These are phyloP conservation scores for Chymomyza fuscimana DNA, from an alignment of 2,888 invertebrate genomes.

Conservation along the genomic window DNA sequence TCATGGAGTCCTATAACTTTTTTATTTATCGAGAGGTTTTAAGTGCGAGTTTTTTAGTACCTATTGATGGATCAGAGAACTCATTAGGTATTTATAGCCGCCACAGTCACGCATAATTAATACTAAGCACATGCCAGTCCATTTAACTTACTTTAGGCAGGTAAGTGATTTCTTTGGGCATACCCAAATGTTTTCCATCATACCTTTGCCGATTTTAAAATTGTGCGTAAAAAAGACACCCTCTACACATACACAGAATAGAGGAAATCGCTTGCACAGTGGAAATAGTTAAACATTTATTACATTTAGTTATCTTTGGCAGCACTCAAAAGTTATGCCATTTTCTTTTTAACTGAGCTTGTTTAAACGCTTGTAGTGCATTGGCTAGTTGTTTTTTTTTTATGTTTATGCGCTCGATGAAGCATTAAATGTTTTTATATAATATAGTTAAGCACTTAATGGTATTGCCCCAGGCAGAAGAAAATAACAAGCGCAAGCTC, in stretches of 20 bases:
- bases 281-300: background rate
- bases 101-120: no score
- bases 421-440: conserved; percentile 62
- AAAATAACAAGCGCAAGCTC: background rate
- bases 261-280: background rate
- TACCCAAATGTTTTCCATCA: background rate
- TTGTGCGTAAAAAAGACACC: background rate
- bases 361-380: conserved; percentile 9
- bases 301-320: background rate
- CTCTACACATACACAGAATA: background rate
- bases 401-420: conserved; percentile 34
- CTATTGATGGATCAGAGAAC: no score
- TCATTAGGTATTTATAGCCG: no score
- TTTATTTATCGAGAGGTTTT: no score
- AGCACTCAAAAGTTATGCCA: background rate
- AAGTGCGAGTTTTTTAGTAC: no score
- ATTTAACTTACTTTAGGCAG: no score
- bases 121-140: no score
- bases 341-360: background rate
- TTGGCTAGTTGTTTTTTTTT: conserved; percentile 6
- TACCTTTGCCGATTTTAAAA: background rate
- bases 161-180: background rate
- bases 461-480: conserved; percentile 40
- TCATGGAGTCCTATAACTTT: no score
- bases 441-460: conserved; percentile 64